phyloP scores from a whole-genome alignment of 37 sponge, comb jelly and placozoan species.

The Ephydatia muelleri region DNA sequence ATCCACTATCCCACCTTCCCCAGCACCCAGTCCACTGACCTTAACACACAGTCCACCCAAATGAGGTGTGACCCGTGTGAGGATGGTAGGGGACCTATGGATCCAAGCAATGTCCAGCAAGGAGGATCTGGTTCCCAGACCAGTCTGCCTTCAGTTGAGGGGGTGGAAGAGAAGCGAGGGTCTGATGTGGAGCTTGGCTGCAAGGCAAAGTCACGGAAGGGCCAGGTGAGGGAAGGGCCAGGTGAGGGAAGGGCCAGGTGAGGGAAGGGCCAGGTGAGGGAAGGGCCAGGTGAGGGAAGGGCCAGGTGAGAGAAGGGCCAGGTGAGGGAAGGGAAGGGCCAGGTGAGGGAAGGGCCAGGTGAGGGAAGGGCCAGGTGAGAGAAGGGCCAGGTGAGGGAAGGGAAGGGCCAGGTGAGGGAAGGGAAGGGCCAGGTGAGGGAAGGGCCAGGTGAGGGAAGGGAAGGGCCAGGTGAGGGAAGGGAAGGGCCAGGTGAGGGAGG shows the following conservation, averaged over 20 bases:
- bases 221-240: background rate
- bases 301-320: too few species aligned
- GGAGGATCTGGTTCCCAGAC: background rate
- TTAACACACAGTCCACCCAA: background rate
- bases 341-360: too few species aligned
- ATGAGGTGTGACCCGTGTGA: background rate
- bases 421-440: too few species aligned
- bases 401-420: too few species aligned
- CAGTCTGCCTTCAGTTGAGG: background rate
- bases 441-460: too few species aligned
- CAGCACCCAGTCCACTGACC: background rate
- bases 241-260: background rate
- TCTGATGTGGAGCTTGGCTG: background rate
- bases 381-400: too few species aligned
- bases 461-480: too few species aligned
- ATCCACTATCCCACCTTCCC: background rate
- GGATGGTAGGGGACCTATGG: background rate
- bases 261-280: background rate
- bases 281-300: too few species aligned
- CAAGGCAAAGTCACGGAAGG: background rate
- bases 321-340: too few species aligned
- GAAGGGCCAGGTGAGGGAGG: too few species aligned
- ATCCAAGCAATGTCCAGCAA: background rate
- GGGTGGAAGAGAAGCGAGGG: constrained; percentile 1
- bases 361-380: too few species aligned